phyloP scores from a whole-genome alignment of 2,113 vertebrate genomes.

The Chinchilla lanigera region DNA sequence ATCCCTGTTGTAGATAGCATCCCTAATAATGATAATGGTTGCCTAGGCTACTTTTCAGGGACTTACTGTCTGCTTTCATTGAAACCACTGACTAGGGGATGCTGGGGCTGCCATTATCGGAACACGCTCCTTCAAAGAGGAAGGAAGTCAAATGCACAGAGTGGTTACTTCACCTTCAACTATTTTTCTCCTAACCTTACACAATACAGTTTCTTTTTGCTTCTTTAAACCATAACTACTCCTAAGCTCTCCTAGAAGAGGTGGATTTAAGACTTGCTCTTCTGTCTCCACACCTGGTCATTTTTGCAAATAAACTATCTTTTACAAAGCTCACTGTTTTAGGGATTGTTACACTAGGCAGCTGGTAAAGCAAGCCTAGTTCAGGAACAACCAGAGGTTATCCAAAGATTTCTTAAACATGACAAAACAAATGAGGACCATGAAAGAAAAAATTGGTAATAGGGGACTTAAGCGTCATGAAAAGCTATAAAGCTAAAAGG shows the following conservation, averaged over 20 bases:
- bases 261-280: neutral
- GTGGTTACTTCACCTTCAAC: too few species aligned
- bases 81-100: neutral
- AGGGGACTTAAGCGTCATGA: neutral
- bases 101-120: neutral
- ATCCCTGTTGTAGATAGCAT: neutral
- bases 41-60: neutral
- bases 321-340: too few species aligned
- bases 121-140: neutral
- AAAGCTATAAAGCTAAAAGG: neutral
- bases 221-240: neutral
- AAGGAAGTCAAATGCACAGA: neutral
- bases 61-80: neutral
- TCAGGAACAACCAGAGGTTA: neutral
- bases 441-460: neutral
- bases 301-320: neutral
- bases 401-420: neutral
- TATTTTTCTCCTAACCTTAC: neutral
- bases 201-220: neutral
- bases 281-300: neutral
- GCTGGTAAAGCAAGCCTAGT: neutral
- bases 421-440: neutral
- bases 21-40: neutral
- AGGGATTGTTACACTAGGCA: neutral
- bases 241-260: neutral